These are phyloP conservation scores for Pomacea maculata DNA, from an alignment of 1,140 invertebrate species.

Conservation along the genomic window DNA sequence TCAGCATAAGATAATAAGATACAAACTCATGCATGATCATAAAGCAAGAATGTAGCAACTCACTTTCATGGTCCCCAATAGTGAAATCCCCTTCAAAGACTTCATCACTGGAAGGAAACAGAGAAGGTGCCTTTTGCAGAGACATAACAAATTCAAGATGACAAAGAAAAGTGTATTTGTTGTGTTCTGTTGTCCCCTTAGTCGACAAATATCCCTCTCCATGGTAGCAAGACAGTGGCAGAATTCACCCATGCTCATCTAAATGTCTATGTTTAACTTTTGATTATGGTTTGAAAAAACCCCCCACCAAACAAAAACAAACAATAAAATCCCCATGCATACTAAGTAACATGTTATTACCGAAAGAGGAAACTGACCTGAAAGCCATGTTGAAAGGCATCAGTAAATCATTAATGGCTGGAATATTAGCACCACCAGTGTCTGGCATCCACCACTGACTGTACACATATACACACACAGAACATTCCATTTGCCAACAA, in stretches of 20 bases:
- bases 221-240: too few species aligned
- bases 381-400: conserved; percentile 84
- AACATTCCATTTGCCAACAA: too few species aligned
- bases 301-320: too few species aligned
- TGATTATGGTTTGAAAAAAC: too few species aligned
- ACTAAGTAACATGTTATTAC: too few species aligned
- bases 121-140: not conserved
- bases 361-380: conserved; percentile 57
- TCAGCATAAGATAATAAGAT: not conserved
- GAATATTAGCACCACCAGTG: conserved; percentile 94
- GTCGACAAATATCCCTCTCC: too few species aligned
- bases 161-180: too few species aligned
- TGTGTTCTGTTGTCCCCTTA: too few species aligned
- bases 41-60: conserved; percentile 34
- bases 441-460: conserved; percentile 88
- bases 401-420: conserved; percentile 91
- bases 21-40: not conserved
- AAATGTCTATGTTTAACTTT: too few species aligned
- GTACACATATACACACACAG: conserved; percentile 33
- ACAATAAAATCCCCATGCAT: too few species aligned
- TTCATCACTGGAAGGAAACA: conserved; percentile 69
- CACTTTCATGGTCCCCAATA: conserved; percentile 82
- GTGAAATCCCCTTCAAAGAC: conserved; percentile 90
- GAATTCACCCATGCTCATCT: too few species aligned
- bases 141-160: too few species aligned